Conservation (phyloP, 2,797 vertebrate species). For the Stomatorhinus walkeri region DNA sequence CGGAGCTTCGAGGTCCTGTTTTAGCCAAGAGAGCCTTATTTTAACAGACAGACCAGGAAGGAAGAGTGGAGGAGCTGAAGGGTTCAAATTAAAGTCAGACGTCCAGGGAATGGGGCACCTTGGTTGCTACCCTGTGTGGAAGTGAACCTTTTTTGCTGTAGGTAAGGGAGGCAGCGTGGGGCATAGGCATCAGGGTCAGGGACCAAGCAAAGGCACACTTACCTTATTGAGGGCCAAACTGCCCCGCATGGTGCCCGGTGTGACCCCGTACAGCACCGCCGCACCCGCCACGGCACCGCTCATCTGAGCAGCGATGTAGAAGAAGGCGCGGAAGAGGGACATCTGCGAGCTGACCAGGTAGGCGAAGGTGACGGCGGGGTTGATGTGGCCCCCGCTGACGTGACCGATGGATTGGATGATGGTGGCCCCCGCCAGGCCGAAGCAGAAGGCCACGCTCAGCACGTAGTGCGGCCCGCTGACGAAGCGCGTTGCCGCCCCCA, state of each 20-base stretch:
- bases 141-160: not conserved
- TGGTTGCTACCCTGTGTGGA: not conserved
- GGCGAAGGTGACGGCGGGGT: conserved; percentile 88
- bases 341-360: conserved; percentile 86
- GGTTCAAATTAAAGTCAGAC: not conserved
- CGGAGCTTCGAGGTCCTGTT: not conserved
- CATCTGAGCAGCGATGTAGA: conserved; percentile 83
- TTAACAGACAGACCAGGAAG: not conserved
- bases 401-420: conserved; percentile 85
- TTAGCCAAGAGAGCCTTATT: not conserved
- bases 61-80: not conserved
- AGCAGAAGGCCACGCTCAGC: conserved; percentile 81
- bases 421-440: conserved; percentile 81
- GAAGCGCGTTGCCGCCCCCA: conserved; percentile 85
- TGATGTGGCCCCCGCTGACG: conserved; percentile 88
- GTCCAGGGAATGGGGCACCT: not conserved
- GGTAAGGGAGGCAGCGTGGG: not conserved
- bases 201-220: conserved; percentile 40
- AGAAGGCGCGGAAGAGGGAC: conserved; percentile 81
- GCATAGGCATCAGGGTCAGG: not conserved
- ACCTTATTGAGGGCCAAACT: conserved; percentile 85
- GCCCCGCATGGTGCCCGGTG: conserved; percentile 76
- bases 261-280: conserved; percentile 83
- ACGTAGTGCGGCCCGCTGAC: conserved; percentile 74
- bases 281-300: conserved; percentile 84